Base-by-base conservation (phyloP, 2,113 vertebrate species). In the Pollachius pollachius region DNA sequence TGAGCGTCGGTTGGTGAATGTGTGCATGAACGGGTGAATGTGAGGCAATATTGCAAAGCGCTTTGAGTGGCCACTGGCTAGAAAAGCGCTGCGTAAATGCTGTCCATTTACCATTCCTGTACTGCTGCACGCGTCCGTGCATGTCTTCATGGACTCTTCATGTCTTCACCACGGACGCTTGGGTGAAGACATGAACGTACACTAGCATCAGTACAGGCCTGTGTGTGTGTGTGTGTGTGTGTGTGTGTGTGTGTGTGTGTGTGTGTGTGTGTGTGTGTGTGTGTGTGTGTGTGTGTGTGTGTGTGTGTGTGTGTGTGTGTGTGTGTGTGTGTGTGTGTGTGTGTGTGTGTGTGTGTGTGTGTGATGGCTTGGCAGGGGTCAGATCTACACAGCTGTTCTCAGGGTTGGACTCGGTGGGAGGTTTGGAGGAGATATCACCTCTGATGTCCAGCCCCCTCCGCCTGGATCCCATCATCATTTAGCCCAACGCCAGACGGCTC, bases 161-260 rank as follows among this genome's bases (percentile, higher is more conserved):
- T n/a, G n/a, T n/a, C n/a, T n/a, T n/a, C n/a, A 23, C 23, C 23
- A 23, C 23, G 3, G 23, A 23, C 23, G 23, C 23, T 23, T 23
- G 23, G 23, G 23, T 23, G 23, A 23, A 2, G 23, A 1, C 23
- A 23, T 23, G 23, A 23, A 23, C 23, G 3, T 23, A 23, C 23
- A 23, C 23, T 23, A 23, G 23, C 23, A 23, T 23, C 23, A 23
- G 37, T n/a, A 15, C 23, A 5, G 9, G 62, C 5, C n/a, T 23
- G 60, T 62, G 60, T 57, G 52, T 17, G 48, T 23, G 21, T 59
- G 56, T 68, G 21, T 19, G 56, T 58, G n/a, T 15, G 21, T 27
- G 21, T 67, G 65, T 30, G 65, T 25, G 21, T 68, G 52, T 34
- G 67, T 57, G 16, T 67, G 52, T 34, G 66, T 8, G 30, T 59